phyloP scores from a whole-genome alignment of 2,888 invertebrate genomes.

The Rotaria magnacalcarata region DNA sequence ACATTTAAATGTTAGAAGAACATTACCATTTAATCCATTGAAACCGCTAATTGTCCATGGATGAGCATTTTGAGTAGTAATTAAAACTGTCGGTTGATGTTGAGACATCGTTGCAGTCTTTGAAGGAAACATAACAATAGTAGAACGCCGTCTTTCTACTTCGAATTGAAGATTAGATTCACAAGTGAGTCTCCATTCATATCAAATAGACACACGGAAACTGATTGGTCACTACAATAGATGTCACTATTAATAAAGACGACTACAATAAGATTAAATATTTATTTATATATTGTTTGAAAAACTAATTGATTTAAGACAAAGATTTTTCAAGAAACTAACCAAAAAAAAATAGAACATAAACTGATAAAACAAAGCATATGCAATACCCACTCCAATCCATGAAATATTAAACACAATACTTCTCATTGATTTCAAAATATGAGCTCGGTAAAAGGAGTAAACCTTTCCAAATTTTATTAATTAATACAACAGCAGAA shows the following conservation, averaged over 20 bases:
- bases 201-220: background rate
- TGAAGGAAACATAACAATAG: background rate
- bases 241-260: background rate
- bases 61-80: background rate
- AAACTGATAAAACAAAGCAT: too few species aligned
- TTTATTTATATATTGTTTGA: too few species aligned
- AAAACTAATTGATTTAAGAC: too few species aligned
- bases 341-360: too few species aligned
- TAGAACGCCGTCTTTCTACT: background rate
- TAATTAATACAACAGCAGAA: background rate
- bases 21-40: constrained; percentile 1
- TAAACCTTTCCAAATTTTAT: background rate
- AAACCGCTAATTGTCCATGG: constrained; percentile 25
- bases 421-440: too few species aligned
- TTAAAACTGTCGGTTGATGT: background rate
- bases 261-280: too few species aligned
- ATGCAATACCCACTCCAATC: too few species aligned
- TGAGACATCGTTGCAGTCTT: background rate
- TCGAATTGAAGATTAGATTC: background rate
- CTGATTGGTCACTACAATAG: background rate
- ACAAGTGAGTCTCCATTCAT: background rate
- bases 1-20: constrained; percentile 15
- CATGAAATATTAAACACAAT: too few species aligned
- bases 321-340: too few species aligned
- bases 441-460: background rate